Evolutionary conservation across 2,888 invertebrate genomes (phyloP), one percentile per base, ranked within the genome.

Genomic region (Ectobius pallidus): DNA sequence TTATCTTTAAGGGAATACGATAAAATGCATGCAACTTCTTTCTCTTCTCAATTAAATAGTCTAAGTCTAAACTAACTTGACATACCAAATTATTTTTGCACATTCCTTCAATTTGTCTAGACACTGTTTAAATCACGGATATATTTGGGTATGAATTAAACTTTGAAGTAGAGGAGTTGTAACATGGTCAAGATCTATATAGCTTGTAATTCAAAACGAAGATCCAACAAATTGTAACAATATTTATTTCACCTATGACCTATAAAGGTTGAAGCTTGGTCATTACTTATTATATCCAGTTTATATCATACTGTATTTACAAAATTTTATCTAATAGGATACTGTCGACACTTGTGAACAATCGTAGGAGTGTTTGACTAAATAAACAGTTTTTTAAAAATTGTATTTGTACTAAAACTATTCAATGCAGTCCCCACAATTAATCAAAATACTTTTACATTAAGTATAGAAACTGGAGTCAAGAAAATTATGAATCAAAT

Each of bases 221-320:
- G 27, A 46, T 9, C 46, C 42, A 65, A 46, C 65, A 42, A 65
- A 65, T 44, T 65, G 42, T 46, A 65, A 65, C 65, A 65, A 65
- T 42, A 65, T 65, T 65, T 65, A 65, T 65, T 65, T 65, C n/a
- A 65, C 65, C 30, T 65, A 65, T 20, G 25, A 27, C 46, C 63
- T 63, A 39, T 44, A 65, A 65, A 27, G 44, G 42, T 65, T 44
- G 25, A 65, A 46, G 44, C 44, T 46, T 65, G 65, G 65, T 65
- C 65, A 65, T 42, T 27, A 65, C 27, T 32, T 42, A 22, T 14
- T 39, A 32, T 25, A 42, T 65, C 30, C 46, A 65, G n/a, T 20
- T 55, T 22, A n/a, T n/a, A n/a, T n/a, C n/a, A 42, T 6, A 25
- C 42, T 61, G n/a, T 58, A 58, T 58, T 16, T 58, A 58, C 58